These are phyloP conservation scores for Takifugu flavidus DNA, from an alignment of 2,113 vertebrate species.

Conservation along the genomic window DNA sequence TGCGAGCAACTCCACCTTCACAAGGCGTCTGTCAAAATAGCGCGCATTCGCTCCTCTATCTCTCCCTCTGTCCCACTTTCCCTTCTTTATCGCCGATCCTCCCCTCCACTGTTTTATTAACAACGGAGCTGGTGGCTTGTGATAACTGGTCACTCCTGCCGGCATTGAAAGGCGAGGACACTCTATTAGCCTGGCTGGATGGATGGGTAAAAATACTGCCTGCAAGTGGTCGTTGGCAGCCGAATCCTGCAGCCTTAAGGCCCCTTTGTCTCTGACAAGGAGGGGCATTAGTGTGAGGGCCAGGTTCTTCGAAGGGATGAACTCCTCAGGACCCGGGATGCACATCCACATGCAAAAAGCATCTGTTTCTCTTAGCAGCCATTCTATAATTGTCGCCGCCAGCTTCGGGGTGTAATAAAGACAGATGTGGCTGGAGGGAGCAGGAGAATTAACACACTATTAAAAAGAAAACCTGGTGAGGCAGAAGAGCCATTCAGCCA, in stretches of 20 bases:
- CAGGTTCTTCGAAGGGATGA: constrained; percentile 55
- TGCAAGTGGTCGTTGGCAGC: constrained; percentile 72
- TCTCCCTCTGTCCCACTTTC: constrained; percentile 28
- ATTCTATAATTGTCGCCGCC: no score
- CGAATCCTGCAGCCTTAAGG: constrained; percentile 75
- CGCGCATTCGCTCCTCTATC: constrained; percentile 25
- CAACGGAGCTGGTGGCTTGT: constrained; percentile 71
- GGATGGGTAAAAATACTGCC: constrained; percentile 77
- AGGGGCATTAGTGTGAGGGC: constrained; percentile 67
- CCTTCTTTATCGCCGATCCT: constrained; percentile 55
- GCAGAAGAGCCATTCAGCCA: constrained; percentile 29
- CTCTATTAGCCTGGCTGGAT: constrained; percentile 78
- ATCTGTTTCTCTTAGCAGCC: no score
- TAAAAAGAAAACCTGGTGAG: constrained; percentile 29
- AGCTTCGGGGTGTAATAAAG: not conserved
- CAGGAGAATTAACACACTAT: constrained; percentile 8
- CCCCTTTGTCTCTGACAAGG: constrained; percentile 73
- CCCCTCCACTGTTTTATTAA: constrained; percentile 71
- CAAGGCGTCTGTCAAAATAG: constrained; percentile 47
- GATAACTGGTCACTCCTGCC: constrained; percentile 78
- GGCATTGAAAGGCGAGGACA: constrained; percentile 74
- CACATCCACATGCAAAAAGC: not conserved
- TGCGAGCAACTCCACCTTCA: constrained; percentile 51
- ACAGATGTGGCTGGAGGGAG: not conserved
- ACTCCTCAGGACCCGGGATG: constrained; percentile 38